These are phyloP conservation scores for Phenganax stokvisi DNA, from an alignment of 92 coral and sea anemone species.

Conservation along the genomic window DNA sequence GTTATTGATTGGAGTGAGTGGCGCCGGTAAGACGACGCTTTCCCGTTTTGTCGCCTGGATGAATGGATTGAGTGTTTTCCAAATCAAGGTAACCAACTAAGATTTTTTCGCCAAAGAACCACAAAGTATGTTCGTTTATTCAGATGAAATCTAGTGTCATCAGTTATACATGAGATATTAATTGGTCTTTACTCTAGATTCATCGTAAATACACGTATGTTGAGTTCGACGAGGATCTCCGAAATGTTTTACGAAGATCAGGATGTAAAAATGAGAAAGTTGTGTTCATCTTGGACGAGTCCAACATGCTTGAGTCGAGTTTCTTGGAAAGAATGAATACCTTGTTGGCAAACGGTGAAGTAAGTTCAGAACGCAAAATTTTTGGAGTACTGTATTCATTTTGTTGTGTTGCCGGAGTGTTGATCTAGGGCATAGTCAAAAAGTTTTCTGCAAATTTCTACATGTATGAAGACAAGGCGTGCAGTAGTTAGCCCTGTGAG, in stretches of 20 bases:
- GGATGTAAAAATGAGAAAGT: slow-evolving; percentile 98
- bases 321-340: slow-evolving; percentile 98
- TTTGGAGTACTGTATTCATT: neutral
- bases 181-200: slow-evolving; percentile 50
- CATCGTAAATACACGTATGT: slow-evolving; percentile 91
- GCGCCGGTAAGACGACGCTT: slow-evolving; percentile 96
- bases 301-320: slow-evolving; percentile 93
- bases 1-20: slow-evolving; percentile 94
- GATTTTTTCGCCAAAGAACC: neutral
- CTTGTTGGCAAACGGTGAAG: slow-evolving; percentile 95
- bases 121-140: neutral
- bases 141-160: neutral
- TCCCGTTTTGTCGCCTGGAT: slow-evolving; percentile 99
- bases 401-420: neutral
- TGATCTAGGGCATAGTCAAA: no score
- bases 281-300: slow-evolving; percentile 91
- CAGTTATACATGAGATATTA: neutral
- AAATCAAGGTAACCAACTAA: slow-evolving; percentile 68
- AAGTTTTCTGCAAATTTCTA: neutral
- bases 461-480: neutral
- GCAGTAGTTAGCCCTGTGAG: no score
- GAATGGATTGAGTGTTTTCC: slow-evolving; percentile 97
- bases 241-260: slow-evolving; percentile 85
- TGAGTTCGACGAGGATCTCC: slow-evolving; percentile 91
- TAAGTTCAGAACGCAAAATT: slow-evolving; percentile 20